phyloP scores from a whole-genome alignment of 2,888 invertebrate genomes.

The Amblyjoppa proteus region DNA sequence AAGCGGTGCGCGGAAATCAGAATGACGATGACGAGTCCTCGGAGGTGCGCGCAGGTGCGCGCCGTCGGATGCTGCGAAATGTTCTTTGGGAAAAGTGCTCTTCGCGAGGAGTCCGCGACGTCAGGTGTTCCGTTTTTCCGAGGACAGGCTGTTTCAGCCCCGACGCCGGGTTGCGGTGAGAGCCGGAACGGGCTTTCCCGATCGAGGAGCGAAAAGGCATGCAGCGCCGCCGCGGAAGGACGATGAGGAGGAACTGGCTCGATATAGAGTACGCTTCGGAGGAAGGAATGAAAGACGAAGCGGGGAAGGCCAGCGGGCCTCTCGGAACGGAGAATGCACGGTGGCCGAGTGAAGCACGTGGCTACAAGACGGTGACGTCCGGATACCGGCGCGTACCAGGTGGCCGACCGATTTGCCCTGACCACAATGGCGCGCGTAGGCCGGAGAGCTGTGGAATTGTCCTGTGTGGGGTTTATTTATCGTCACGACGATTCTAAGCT shows the following conservation, averaged over 20 bases:
- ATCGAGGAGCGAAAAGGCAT: neutral
- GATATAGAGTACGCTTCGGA: conserved; percentile 4
- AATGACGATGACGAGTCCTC: conserved; percentile 56
- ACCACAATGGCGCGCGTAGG: conserved; percentile 80
- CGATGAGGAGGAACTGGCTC: conserved; percentile 4
- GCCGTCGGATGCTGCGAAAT: neutral
- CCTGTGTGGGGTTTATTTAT: conserved; percentile 72
- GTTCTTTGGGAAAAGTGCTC: conserved; percentile 26
- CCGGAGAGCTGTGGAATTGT: conserved; percentile 42
- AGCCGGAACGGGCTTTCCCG: conserved; percentile 10
- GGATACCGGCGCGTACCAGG: conserved; percentile 74
- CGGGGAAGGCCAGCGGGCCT: conserved; percentile 50
- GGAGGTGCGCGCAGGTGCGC: conserved; percentile 31
- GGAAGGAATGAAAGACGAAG: neutral
- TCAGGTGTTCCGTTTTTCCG: conserved; percentile 48
- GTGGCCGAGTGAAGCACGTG: conserved; percentile 46
- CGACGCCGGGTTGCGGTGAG: conserved; percentile 12
- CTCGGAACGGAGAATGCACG: conserved; percentile 21
- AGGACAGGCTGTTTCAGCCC: neutral
- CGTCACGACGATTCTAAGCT: conserved; percentile 67
- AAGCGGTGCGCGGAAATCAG: conserved; percentile 43
- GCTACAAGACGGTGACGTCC: conserved; percentile 63
- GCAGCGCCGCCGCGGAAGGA: neutral
- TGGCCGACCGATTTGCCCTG: conserved; percentile 80
- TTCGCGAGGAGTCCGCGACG: neutral